Evolutionary conservation across 1,140 invertebrate genomes (phyloP).

Genomic region (Trissolcus basalis): DNA sequence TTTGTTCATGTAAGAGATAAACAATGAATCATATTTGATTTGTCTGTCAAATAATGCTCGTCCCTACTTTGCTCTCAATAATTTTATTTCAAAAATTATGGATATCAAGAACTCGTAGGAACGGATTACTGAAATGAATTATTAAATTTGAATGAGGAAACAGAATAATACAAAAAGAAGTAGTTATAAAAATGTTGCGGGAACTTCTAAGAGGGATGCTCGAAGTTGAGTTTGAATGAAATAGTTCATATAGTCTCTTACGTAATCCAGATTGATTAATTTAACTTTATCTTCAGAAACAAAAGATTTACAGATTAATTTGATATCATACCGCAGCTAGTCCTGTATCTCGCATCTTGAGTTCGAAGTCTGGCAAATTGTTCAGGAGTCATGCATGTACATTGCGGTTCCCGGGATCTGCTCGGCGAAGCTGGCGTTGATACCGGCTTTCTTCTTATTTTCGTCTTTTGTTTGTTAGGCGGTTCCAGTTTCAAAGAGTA

Average conservation of each 20-base stretch:
- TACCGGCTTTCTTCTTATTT: conserved; percentile 88
- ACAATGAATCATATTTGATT: conserved; percentile 6
- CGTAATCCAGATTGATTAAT: conserved; percentile 23
- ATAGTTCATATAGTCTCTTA: conserved; percentile 17
- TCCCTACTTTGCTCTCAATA: no score
- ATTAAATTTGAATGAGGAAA: no score
- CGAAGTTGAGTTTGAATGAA: no score
- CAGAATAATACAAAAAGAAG: no score
- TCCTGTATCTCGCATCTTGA: conserved; percentile 89
- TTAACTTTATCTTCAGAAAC: conserved; percentile 33
- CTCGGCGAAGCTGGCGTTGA: conserved; percentile 96
- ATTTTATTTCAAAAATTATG: no score
- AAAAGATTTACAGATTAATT: conserved; percentile 39
- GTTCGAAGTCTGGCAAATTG: conserved; percentile 89
- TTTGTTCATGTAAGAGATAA: conserved; percentile 29
- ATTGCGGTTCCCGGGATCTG: conserved; percentile 90
- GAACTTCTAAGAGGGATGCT: no score
- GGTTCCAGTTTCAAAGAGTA: conserved; percentile 95
- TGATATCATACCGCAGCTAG: conserved; percentile 70
- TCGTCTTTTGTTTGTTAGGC: conserved; percentile 89
- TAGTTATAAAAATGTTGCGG: no score
- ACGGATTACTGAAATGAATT: not conserved
- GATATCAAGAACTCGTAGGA: no score
- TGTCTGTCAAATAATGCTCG: not conserved
- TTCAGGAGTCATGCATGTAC: conserved; percentile 96